These are phyloP conservation scores for Tetranychus truncatus DNA, from an alignment of 2,888 invertebrate species.

Conservation along the genomic window DNA sequence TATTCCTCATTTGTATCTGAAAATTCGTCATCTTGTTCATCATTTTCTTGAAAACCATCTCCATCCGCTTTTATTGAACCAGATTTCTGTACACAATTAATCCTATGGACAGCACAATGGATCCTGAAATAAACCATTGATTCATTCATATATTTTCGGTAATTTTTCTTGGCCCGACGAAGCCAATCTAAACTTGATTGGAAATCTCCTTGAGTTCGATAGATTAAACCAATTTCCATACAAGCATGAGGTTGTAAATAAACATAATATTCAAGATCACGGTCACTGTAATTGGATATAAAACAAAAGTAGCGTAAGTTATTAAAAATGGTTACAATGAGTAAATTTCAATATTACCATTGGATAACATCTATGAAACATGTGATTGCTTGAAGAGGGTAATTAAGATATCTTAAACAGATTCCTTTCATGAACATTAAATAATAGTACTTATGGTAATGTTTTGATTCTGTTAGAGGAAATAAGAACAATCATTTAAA, in stretches of 20 bases:
- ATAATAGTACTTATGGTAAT: background rate
- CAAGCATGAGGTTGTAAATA: constrained; percentile 43
- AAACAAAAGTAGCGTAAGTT: no score
- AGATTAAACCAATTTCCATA: constrained; percentile 63
- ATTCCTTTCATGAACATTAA: constrained; percentile 1
- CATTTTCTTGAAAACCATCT: background rate
- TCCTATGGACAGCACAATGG: constrained; percentile 7
- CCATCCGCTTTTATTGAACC: background rate
- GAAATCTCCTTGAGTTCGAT: constrained; percentile 47
- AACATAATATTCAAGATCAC: background rate
- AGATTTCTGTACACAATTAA: background rate
- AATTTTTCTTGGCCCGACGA: constrained; percentile 33
- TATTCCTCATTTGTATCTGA: background rate
- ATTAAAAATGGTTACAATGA: background rate
- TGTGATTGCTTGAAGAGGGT: background rate
- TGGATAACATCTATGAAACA: constrained; percentile 45
- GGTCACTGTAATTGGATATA: background rate
- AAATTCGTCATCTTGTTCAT: background rate
- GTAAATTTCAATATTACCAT: constrained; percentile 32
- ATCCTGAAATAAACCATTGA: constrained; percentile 18
- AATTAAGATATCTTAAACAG: background rate
- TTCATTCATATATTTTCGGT: constrained; percentile 16
- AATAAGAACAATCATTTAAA: background rate
- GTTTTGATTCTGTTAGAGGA: background rate
- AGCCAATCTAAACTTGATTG: constrained; percentile 50